Base-by-base conservation (phyloP, 2,113 vertebrate genomes). In the Athene noctua region DNA sequence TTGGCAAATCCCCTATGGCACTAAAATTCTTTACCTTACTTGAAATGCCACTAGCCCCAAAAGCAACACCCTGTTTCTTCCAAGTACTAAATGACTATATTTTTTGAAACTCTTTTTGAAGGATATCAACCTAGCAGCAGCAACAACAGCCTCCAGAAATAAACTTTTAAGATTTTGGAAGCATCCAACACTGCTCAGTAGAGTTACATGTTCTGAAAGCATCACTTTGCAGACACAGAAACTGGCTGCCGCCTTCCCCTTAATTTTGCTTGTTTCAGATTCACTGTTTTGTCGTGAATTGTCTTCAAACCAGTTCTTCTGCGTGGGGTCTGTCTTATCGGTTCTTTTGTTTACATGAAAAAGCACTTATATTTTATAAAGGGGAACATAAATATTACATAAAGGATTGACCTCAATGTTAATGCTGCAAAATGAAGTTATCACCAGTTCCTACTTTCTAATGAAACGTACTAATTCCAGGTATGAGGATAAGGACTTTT, bases 231-330 rank as follows among this genome's bases (percentile, higher is more conserved):
- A 80, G 59, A 19, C 29, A 21, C 10, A 84, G 57, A 65, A 75
- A 44, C 9, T 20, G 44, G 57, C 21, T 88, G 58, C 27, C 52
- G 54, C 40, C 38, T 61, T 66, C 19, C 30, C 38, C 12, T 80
- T 26, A 38, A 26, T n/a, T 65, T 27, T 63, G 3, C 17, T 51
- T 40, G 36, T 42, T 68, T 63, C 5, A 32, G 18, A 36, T 36
- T 38, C 29, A 30, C 5, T 12, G 13, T 36, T 79, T 15, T 1
- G 0, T n/a, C 34, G 9, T 4, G 17, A 71, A 51, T 44, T 1
- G 11, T 40, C 55, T 67, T 36, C 15, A 71, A 36, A 61, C 3
- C 52, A 72, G 38, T 61, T 80, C 29, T 21, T 40, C 57, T 62
- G 32, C 13, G 17, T 20, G 29, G 12, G 19, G 11, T 58, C 38